A percentile compares a stretch with the other conserved stretches of the same genome.
phyloP scores from a whole-genome alignment of 1,140 invertebrate species.

The Drosophila mayri region DNA sequence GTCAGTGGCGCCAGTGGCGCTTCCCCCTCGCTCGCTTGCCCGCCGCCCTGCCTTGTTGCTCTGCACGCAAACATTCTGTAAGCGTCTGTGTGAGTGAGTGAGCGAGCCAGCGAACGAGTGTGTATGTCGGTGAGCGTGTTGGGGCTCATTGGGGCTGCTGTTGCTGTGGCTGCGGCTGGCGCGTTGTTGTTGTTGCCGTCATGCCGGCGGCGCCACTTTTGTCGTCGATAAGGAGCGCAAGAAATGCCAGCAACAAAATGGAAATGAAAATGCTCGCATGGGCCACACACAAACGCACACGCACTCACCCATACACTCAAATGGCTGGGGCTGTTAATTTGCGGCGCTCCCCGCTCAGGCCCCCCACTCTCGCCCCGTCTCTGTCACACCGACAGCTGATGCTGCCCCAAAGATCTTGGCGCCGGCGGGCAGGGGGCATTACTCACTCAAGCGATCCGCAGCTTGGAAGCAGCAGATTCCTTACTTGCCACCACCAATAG shows the following conservation, averaged over 20 bases:
- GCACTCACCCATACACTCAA: slow-evolving; percentile 13
- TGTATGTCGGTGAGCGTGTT: slow-evolving; percentile 44
- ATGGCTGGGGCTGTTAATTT: slow-evolving; percentile 63
- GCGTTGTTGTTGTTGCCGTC: slow-evolving; percentile 64
- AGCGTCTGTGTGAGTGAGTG: slow-evolving; percentile 21
- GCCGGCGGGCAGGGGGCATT: slow-evolving; percentile 14
- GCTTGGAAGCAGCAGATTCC: slow-evolving; percentile 19
- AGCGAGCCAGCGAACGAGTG: slow-evolving; percentile 1
- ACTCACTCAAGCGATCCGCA: slow-evolving; percentile 43
- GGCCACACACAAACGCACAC: slow-evolving; percentile 54
- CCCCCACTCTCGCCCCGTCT: slow-evolving; percentile 9
- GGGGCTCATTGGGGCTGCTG: slow-evolving; percentile 36
- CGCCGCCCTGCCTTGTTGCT: slow-evolving; percentile 52
- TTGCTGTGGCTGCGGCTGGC: slow-evolving; percentile 27
- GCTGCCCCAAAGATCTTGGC: slow-evolving; percentile 43
- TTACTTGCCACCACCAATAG: slow-evolving; percentile 16
- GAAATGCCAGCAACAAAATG: slow-evolving; percentile 80
- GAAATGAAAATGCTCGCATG: slow-evolving; percentile 76
- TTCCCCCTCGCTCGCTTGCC: slow-evolving; percentile 60
- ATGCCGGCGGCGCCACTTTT: slow-evolving; percentile 77
- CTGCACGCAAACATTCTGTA: slow-evolving; percentile 77
- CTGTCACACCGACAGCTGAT: slow-evolving; percentile 40
- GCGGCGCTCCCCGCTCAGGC: slow-evolving; percentile 45
- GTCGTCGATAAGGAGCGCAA: slow-evolving; percentile 80
- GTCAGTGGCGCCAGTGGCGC: slow-evolving; percentile 84